A percentile compares a stretch with the other conserved stretches of the same genome.
Conservation (phyloP, 2,113 vertebrate genomes). For the Halichoerus grypus region DNA sequence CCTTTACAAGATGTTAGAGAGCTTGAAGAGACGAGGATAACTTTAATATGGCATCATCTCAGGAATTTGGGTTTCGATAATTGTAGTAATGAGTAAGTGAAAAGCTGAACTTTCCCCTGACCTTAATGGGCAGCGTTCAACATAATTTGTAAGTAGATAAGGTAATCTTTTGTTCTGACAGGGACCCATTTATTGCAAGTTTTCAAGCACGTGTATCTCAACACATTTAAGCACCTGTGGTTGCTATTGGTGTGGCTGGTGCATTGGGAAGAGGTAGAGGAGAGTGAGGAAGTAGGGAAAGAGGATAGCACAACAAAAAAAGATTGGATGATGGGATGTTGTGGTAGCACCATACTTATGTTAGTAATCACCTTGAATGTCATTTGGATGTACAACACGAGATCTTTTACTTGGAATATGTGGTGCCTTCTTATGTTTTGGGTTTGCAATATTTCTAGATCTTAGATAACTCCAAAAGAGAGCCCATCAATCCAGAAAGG, state of each 20-base stretch:
- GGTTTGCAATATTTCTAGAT: background rate
- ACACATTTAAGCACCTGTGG: background rate
- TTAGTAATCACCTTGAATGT: background rate
- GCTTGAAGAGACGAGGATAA: background rate
- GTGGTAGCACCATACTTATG: background rate
- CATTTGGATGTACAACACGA: background rate
- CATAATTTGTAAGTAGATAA: conserved; percentile 17
- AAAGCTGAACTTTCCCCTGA: conserved; percentile 38
- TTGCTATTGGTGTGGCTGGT: background rate
- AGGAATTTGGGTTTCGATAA: conserved; percentile 28
- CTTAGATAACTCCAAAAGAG: background rate
- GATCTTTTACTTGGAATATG: conserved; percentile 5
- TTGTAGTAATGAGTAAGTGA: conserved; percentile 26
- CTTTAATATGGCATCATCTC: background rate
- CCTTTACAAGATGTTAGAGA: background rate
- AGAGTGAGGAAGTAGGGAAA: background rate
- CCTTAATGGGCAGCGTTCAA: background rate
- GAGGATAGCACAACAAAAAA: background rate
- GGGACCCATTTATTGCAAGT: background rate
- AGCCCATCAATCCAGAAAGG: conserved; percentile 9
- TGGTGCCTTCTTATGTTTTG: background rate
- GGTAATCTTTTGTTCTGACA: background rate
- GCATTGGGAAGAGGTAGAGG: background rate
- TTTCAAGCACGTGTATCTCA: background rate
- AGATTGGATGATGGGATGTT: background rate